Evolutionary conservation across 1,140 invertebrate genomes (phyloP), one percentile per base, ranked within the genome.

Genomic region (Maconellicoccus hirsutus): DNA sequence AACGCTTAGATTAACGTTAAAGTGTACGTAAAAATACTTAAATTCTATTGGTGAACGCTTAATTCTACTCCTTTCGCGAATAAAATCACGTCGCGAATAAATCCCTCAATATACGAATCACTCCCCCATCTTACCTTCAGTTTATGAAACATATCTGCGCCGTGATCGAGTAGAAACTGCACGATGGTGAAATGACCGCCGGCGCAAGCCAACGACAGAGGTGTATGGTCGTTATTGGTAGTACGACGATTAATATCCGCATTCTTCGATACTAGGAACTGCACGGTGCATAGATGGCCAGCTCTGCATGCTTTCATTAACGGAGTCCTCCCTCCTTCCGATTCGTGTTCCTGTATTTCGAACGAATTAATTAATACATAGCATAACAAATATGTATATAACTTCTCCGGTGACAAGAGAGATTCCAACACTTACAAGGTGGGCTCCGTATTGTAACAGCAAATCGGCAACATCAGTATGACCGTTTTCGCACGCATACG

Each of bases 281-380:
- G 93, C 66, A 98, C 97, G 66, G 96, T 97, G 78, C 93, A 94
- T n/a, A 95, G 82, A 81, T 99, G 96, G n/a, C 96, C 96, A 70
- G 96, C 96, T 78, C 97, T 88, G 74, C 94, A 94, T n/a, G 97
- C 95, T 81, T 99, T 93, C 97, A 99, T 99, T 73, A 99, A 80
- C 27, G 97, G 96, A 33, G 96, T 98, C 79, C 91, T 85, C 39
- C 90, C 94, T 75, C 91, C 94, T 83, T 94, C 93, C n/a, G 90
- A 93, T 81, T 93, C 89, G 78, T 95, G 92, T 80, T 96, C 93
- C 85, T 87, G 75, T 73, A 77, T n/a, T n/a, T n/a, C 75, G 70
- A 27, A 72, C 25, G 21, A 29, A 39, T 10, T 29, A 16, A 66
- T 14, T 12, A 23, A 23, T 25, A 25, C 19, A 27, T 25, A 66